Base-by-base conservation (phyloP, 2,797 vertebrate genomes). In the Hippopotamyrus pictus region DNA sequence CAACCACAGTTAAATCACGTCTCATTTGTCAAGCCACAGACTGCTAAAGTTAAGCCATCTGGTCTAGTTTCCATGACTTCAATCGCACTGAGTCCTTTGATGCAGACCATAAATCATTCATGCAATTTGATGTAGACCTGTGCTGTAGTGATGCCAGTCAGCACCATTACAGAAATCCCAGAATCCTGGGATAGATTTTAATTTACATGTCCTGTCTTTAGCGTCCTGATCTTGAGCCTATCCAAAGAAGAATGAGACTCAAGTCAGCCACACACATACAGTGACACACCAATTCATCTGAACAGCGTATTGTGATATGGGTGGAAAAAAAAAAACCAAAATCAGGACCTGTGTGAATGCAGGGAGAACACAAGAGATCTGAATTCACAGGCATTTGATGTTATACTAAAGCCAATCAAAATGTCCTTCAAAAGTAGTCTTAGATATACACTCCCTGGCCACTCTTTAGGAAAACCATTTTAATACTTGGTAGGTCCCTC, bases 81-180 rank as follows among this genome's bases (percentile, higher is more conserved):
- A 22, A 59, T 19, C 89, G 91, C 88, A 88, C 79, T 19, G 57
- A 59, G n/a, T 92, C 92, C 93, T 93, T 93, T 93, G 92, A 93
- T 94, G 94, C 91, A 69, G 91, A 94, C 93, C 92, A 91, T 69
- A 69, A 69, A 69, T 69, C 25, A 69, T 69, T 69, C 25, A 33
- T 14, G 25, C 25, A 69, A 33, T 91, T 94, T 93, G 91, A 91
- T 93, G 89, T 94, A 92, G 91, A 90, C 69, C 11, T 92, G 92
- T 90, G 73, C 73, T 51, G 51, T 87, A 53, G 22, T 65, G 19
- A 88, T 41, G 62, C 91, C 93, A 93, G 89, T 54, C 59, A 94
- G 7, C 91, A 22, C 92, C 94, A 87, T 91, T 92, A 91, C 92
- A 92, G 92, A 94, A 93, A 93, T 93, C n/a, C n/a, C n/a, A n/a